A percentile compares a stretch with the other conserved stretches of the same genome.
phyloP scores from a whole-genome alignment of 2,888 invertebrate genomes.

The Tipula lateralis region DNA sequence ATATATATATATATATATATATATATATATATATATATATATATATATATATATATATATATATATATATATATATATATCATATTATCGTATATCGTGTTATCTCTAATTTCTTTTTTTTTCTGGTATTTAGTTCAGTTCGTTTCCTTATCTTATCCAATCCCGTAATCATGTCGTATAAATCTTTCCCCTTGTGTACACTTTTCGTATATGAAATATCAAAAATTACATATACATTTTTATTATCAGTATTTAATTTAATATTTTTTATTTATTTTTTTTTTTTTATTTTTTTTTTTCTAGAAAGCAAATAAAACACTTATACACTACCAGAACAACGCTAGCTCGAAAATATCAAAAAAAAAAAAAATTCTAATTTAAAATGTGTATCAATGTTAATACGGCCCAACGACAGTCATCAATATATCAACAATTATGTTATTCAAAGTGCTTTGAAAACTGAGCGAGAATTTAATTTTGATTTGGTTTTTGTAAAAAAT shows the following conservation, averaged over 20 bases:
- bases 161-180: not conserved
- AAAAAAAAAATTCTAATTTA: not conserved
- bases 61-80: no score
- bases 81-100: not conserved
- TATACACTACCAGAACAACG: not conserved
- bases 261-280: not conserved
- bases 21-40: no score
- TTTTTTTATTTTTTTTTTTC: not conserved
- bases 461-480: not conserved
- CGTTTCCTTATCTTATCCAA: constrained; percentile 24
- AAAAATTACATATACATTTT: not conserved
- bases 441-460: constrained; percentile 11
- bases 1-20: no score
- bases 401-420: constrained; percentile 11
- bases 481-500: no score
- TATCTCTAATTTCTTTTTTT: not conserved
- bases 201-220: not conserved
- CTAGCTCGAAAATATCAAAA: not conserved
- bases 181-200: constrained; percentile 8
- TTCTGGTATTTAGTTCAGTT: not conserved
- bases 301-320: constrained; percentile 6
- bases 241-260: constrained; percentile 20
- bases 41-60: no score
- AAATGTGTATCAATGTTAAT: not conserved
- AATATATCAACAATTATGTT: constrained; percentile 11